Evolutionary conservation across 1,140 invertebrate species (phyloP).

Genomic region (Druon quercuslanigerum): DNA sequence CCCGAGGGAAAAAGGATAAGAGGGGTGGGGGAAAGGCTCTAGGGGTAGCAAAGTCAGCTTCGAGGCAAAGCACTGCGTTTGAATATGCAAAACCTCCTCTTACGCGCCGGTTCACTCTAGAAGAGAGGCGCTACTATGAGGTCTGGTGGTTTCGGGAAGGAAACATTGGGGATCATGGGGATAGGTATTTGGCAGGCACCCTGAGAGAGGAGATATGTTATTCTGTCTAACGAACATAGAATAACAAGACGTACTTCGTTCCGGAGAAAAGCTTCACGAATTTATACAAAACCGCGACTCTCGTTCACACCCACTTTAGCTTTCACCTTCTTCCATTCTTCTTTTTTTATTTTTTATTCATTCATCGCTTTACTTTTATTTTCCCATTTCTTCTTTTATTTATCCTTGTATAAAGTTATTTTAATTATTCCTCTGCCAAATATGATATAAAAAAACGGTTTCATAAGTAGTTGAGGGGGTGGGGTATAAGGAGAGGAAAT

Average conservation of each 20-base stretch:
- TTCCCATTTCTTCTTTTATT: not conserved
- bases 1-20: constrained; percentile 27
- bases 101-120: constrained; percentile 16
- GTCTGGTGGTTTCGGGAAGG: constrained; percentile 31
- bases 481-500: too few species aligned
- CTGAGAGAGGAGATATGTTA: constrained; percentile 35
- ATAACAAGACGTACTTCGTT: constrained; percentile 36
- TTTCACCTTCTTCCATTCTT: constrained; percentile 1
- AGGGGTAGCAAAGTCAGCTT: constrained; percentile 48
- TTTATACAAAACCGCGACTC: constrained; percentile 5
- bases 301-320: constrained; percentile 3
- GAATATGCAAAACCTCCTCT: constrained; percentile 61
- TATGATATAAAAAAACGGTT: too few species aligned
- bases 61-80: constrained; percentile 49
- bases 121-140: constrained; percentile 28
- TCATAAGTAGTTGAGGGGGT: too few species aligned
- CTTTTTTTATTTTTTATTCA: not conserved
- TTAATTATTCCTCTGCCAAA: too few species aligned
- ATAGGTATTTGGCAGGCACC: not conserved
- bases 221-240: constrained; percentile 28
- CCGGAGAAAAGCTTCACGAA: constrained; percentile 11
- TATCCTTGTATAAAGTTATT: too few species aligned
- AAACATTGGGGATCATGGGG: constrained; percentile 32
- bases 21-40: not conserved
- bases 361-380: not conserved